phyloP scores from a whole-genome alignment of 2,113 vertebrate genomes.

The Nerophis lumbriciformis region DNA sequence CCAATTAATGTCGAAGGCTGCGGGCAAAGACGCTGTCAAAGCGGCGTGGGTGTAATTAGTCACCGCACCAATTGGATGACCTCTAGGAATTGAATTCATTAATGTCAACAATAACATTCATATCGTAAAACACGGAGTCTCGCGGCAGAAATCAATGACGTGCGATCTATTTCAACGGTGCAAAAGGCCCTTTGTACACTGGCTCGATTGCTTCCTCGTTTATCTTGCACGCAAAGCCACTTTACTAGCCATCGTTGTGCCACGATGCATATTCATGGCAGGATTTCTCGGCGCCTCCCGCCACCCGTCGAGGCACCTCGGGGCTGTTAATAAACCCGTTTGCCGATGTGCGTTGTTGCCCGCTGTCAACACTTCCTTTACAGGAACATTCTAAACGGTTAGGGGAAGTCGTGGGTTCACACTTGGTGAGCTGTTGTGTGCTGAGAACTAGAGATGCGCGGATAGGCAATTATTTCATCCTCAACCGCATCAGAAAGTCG shows the following conservation, averaged over 20 bases:
- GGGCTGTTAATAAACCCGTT: constrained; percentile 55
- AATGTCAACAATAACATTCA: constrained; percentile 2
- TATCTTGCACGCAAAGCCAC: constrained; percentile 2
- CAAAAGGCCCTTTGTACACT: not conserved
- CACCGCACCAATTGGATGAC: constrained; percentile 17
- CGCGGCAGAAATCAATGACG: constrained; percentile 1
- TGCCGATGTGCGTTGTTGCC: constrained; percentile 33
- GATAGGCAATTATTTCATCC: too few species aligned
- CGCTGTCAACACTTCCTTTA: constrained; percentile 63
- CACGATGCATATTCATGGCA: constrained; percentile 28
- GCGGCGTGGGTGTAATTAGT: constrained; percentile 7
- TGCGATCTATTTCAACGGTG: constrained; percentile 4
- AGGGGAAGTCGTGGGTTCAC: constrained; percentile 58
- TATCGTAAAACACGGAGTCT: not conserved
- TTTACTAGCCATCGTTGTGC: constrained; percentile 1
- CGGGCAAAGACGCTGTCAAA: constrained; percentile 6
- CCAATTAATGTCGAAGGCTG: constrained; percentile 25
- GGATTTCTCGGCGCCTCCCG: not conserved
- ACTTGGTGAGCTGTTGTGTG: constrained; percentile 15
- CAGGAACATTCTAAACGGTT: constrained; percentile 50
- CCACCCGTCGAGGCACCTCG: constrained; percentile 1
- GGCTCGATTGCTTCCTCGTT: not conserved
- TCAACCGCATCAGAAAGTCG: too few species aligned
- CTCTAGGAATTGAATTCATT: constrained; percentile 18
- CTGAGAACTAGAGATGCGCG: not conserved